phyloP scores from a whole-genome alignment of 1,140 invertebrate genomes.

The honey bee (Apis mellifera) region DNA sequence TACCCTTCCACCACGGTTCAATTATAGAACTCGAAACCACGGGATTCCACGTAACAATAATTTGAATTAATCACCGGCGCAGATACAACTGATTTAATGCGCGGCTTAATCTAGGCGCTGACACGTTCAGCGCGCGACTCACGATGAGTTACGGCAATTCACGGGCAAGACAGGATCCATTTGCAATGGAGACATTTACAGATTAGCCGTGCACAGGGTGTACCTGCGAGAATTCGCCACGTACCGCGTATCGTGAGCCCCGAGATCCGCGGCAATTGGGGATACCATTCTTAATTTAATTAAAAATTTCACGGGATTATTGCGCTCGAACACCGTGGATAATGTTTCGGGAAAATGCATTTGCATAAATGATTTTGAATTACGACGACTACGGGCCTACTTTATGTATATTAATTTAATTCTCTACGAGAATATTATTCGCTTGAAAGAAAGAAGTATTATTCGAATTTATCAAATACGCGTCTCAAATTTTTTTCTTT shows the following conservation, averaged over 20 bases:
- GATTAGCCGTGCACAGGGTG: slow-evolving; percentile 31
- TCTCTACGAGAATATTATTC: too few species aligned
- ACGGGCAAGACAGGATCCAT: slow-evolving; percentile 64
- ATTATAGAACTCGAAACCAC: slow-evolving; percentile 4
- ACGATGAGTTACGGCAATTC: slow-evolving; percentile 65
- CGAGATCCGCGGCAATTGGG: not conserved
- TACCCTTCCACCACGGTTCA: not conserved
- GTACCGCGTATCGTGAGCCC: not conserved
- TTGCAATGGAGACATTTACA: slow-evolving; percentile 64
- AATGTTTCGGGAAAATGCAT: not conserved
- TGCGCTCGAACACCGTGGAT: not conserved
- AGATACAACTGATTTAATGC: slow-evolving; percentile 64
- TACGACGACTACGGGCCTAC: not conserved
- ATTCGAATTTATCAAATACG: too few species aligned
- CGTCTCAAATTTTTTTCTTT: too few species aligned
- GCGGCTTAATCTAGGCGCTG: slow-evolving; percentile 56
- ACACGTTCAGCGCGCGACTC: slow-evolving; percentile 56
- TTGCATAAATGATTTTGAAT: not conserved
- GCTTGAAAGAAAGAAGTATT: too few species aligned
- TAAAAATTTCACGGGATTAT: not conserved
- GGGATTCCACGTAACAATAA: slow-evolving; percentile 47
- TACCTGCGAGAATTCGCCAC: slow-evolving; percentile 5
- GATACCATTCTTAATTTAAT: not conserved
- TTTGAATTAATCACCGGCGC: slow-evolving; percentile 60
- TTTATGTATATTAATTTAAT: too few species aligned